Conservation (phyloP, 2,888 invertebrate species). For the Odontothrips loti region DNA sequence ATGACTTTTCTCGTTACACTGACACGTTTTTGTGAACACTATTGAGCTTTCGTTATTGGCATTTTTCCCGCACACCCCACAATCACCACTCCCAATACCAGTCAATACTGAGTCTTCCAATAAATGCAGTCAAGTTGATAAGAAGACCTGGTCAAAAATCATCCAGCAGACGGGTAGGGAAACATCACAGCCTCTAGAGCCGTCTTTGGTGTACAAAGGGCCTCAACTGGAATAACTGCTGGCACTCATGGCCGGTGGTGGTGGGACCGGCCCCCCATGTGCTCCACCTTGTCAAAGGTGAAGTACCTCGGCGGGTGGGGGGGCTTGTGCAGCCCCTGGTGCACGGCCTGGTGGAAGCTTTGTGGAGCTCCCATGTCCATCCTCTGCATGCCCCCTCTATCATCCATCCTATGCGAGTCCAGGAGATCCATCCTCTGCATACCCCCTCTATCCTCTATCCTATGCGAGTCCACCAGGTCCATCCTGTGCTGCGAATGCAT, state of each 20-base stretch:
- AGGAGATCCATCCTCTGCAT: not conserved
- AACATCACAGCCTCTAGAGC: too few species aligned
- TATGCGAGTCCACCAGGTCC: not conserved
- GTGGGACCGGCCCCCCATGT: not conserved
- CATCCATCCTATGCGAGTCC: not conserved
- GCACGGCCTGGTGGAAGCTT: conserved; percentile 19
- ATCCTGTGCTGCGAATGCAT: not conserved
- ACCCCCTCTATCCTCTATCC: not conserved
- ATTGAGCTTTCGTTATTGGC: too few species aligned
- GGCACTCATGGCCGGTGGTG: not conserved
- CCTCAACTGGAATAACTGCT: not conserved
- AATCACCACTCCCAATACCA: too few species aligned
- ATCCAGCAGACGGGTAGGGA: too few species aligned
- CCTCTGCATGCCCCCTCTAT: not conserved
- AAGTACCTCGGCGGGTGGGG: conserved; percentile 3
- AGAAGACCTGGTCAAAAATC: too few species aligned
- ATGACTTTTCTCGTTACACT: too few species aligned
- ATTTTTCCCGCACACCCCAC: too few species aligned
- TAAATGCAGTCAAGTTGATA: too few species aligned
- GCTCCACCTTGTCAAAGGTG: not conserved
- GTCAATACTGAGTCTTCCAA: too few species aligned
- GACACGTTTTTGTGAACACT: too few species aligned
- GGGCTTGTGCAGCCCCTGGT: conserved; percentile 15
- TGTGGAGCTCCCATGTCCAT: not conserved
- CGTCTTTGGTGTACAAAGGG: too few species aligned